These are phyloP conservation scores for Drosophila quinaria DNA, from an alignment of 2,888 invertebrate genomes.

Conservation along the genomic window DNA sequence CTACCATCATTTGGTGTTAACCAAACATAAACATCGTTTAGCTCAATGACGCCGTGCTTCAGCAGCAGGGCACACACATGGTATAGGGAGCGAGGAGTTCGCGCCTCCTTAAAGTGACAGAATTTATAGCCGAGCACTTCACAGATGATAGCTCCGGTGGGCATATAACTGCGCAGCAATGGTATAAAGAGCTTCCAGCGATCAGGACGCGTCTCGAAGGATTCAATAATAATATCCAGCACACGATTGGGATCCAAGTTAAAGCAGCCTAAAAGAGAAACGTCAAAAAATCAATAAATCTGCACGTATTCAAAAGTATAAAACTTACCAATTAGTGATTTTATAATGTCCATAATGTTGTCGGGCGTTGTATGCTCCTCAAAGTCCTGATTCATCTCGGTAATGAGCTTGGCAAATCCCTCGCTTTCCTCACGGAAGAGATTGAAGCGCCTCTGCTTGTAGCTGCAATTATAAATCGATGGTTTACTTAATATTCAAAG, in stretches of 20 bases:
- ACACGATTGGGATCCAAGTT: constrained; percentile 99
- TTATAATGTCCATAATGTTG: constrained; percentile 94
- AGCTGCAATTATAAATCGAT: constrained; percentile 88
- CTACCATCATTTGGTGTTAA: constrained; percentile 93
- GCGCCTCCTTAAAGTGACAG: constrained; percentile 88
- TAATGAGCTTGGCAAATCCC: constrained; percentile 98
- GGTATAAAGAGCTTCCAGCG: constrained; percentile 94
- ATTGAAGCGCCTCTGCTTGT: constrained; percentile 99
- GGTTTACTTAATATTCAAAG: not conserved
- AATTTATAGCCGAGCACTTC: constrained; percentile 98
- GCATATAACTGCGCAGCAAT: constrained; percentile 94
- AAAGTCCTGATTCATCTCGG: constrained; percentile 95
- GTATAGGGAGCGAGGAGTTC: constrained; percentile 94
- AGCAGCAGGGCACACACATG: constrained; percentile 95
- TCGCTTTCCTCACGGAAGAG: constrained; percentile 99
- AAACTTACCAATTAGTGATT: constrained; percentile 95
- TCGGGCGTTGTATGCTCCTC: constrained; percentile 87
- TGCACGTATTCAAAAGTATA: not conserved
- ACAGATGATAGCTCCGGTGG: constrained; percentile 94
- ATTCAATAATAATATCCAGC: constrained; percentile 97
- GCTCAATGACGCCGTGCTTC: constrained; percentile 93
- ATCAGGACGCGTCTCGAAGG: constrained; percentile 95
- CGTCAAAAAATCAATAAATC: not conserved
- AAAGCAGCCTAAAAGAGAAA: constrained; percentile 92
- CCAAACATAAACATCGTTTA: constrained; percentile 97